Evolutionary conservation across 2,888 invertebrate species (phyloP).

Genomic region (Parnassius apollo): DNA sequence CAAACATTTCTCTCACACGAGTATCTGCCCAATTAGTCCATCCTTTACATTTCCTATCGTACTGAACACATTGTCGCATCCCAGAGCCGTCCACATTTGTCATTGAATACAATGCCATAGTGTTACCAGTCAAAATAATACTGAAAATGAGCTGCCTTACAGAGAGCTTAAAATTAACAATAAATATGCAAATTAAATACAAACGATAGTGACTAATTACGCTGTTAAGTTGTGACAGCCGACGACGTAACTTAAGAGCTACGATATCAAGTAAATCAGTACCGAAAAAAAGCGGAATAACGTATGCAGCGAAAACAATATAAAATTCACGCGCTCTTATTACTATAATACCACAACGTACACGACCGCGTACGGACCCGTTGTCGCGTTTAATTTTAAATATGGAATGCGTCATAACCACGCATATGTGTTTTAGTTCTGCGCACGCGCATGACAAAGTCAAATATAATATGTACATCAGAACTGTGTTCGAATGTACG

Average conservation of each 20-base stretch:
- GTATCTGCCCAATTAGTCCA: conserved; percentile 23
- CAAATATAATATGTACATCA: conserved; percentile 14
- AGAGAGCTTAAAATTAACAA: conserved; percentile 50
- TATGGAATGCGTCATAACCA: conserved; percentile 9
- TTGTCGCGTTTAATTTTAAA: conserved; percentile 34
- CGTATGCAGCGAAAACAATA: conserved; percentile 40
- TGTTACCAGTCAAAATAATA: conserved; percentile 45
- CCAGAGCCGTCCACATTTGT: conserved; percentile 19
- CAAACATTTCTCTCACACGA: conserved; percentile 23
- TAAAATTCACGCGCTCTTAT: conserved; percentile 51
- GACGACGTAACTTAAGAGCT: conserved; percentile 33
- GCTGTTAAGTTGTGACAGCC: conserved; percentile 44
- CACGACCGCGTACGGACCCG: conserved; percentile 37
- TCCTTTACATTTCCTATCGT: conserved; percentile 30
- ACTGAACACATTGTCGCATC: conserved; percentile 38
- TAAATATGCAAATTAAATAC: conserved; percentile 48
- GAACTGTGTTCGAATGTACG: conserved; percentile 14
- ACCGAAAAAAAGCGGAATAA: conserved; percentile 61
- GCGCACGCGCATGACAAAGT: conserved; percentile 24
- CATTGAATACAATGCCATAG: conserved; percentile 36
- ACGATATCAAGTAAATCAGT: conserved; percentile 56
- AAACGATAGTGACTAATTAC: conserved; percentile 39
- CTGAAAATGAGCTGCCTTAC: conserved; percentile 48
- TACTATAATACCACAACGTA: conserved; percentile 41
- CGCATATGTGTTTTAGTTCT: conserved; percentile 15